Percentiles rank a stretch among this genome's conserved stretches.
These are phyloP conservation scores for Manduca sexta DNA, from an alignment of 1,140 invertebrate genomes.

Conservation along the genomic window DNA sequence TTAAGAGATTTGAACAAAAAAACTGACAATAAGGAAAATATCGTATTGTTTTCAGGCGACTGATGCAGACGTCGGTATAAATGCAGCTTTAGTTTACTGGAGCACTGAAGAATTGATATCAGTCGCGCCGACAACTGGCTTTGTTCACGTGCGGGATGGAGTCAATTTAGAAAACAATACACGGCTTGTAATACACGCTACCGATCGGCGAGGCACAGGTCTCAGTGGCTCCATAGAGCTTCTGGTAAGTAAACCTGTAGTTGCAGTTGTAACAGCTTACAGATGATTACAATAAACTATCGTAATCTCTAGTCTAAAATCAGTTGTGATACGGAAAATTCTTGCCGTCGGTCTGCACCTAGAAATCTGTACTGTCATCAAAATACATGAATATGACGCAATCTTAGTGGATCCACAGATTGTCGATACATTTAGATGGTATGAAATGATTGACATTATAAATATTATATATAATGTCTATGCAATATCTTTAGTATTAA, in stretches of 20 bases:
- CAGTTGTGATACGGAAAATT: no score
- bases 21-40: no score
- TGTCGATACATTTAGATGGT: no score
- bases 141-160: constrained; percentile 42
- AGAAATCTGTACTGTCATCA: no score
- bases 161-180: constrained; percentile 27
- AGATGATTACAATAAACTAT: no score
- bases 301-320: no score
- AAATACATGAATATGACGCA: no score
- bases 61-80: constrained; percentile 56
- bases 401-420: no score
- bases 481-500: no score
- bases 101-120: constrained; percentile 35
- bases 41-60: constrained; percentile 34
- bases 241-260: constrained; percentile 31
- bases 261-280: background rate
- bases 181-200: constrained; percentile 33
- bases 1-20: background rate
- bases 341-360: no score
- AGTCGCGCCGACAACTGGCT: constrained; percentile 44
- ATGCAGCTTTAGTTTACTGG: constrained; percentile 48
- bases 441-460: no score
- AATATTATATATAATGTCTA: no score
- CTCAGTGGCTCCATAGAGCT: constrained; percentile 42
- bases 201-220: constrained; percentile 45